phyloP scores from a whole-genome alignment of 2,888 invertebrate species.

The Tanaodytes sp. region DNA sequence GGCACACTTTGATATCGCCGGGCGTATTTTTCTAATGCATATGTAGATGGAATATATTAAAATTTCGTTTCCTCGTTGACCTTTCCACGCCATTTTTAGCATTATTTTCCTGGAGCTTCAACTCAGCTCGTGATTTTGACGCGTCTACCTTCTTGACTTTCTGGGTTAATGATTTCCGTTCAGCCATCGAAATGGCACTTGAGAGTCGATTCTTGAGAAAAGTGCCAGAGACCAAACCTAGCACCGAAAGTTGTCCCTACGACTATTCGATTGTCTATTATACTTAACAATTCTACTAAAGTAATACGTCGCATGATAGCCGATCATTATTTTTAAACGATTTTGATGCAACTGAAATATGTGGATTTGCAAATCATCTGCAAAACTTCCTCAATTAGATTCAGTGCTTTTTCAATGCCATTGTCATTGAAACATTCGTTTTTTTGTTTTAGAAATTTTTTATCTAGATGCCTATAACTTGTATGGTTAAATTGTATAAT shows the following conservation, averaged over 20 bases:
- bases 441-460: too few relatives aligned
- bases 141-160: conserved; percentile 55
- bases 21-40: conserved; percentile 8
- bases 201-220: conserved; percentile 57
- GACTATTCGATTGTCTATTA: conserved; percentile 37
- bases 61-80: conserved; percentile 29
- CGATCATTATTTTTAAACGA: too few relatives aligned
- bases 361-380: too few relatives aligned
- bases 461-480: too few relatives aligned
- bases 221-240: conserved; percentile 36
- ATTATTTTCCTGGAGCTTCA: conserved; percentile 20
- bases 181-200: conserved; percentile 57
- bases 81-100: conserved; percentile 37
- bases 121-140: conserved; percentile 43
- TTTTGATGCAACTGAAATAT: too few relatives aligned
- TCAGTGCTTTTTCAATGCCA: too few relatives aligned
- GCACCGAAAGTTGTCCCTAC: conserved; percentile 29
- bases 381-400: too few relatives aligned
- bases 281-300: conserved; percentile 13
- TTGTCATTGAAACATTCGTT: too few relatives aligned
- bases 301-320: conserved; percentile 21
- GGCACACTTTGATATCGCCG: too few relatives aligned
- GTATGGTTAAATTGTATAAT: too few relatives aligned
- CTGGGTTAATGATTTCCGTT: conserved; percentile 64
- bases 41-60: conserved; percentile 40